These are phyloP conservation scores for Umimayanthus kanabou DNA, from an alignment of 92 coral and sea anemone species.

Conservation along the genomic window DNA sequence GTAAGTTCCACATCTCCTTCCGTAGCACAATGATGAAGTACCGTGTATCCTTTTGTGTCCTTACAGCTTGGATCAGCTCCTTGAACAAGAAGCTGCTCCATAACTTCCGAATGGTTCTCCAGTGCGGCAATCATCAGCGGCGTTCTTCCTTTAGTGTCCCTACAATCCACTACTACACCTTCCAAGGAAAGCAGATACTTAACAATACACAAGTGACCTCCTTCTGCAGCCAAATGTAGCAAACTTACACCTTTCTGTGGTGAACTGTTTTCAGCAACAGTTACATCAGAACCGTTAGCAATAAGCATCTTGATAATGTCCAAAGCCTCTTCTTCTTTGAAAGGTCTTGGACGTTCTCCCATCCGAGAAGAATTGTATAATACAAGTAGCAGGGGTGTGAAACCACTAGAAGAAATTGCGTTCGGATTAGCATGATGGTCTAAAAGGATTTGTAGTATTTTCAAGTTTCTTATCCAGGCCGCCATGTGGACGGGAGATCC, in stretches of 20 bases:
- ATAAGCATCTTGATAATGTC: constrained; percentile 42
- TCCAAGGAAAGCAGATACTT: constrained; percentile 8
- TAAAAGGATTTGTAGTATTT: not conserved
- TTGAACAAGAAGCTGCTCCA: constrained; percentile 3
- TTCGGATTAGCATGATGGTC: not conserved
- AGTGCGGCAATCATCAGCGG: constrained; percentile 42
- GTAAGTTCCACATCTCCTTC: constrained; percentile 26
- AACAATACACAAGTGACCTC: constrained; percentile 27
- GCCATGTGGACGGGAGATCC: not conserved
- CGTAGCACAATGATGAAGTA: constrained; percentile 43
- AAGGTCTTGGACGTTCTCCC: not conserved
- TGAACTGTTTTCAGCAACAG: not conserved
- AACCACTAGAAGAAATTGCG: not conserved
- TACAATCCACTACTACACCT: not conserved
- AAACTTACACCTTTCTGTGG: constrained; percentile 22
- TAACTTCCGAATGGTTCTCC: not conserved
- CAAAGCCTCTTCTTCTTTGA: constrained; percentile 34
- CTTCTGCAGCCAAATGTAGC: constrained; percentile 34
- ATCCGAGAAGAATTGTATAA: not conserved
- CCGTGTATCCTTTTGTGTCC: constrained; percentile 20
- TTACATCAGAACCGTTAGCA: constrained; percentile 45
- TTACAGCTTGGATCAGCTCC: not conserved
- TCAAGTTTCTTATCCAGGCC: not conserved
- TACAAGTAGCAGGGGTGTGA: constrained; percentile 30
- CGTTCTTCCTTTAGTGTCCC: constrained; percentile 45